Evolutionary conservation across 1,140 invertebrate genomes (phyloP), one percentile per base, ranked within the genome.

Genomic region (Drosophila pseudoobscura): DNA sequence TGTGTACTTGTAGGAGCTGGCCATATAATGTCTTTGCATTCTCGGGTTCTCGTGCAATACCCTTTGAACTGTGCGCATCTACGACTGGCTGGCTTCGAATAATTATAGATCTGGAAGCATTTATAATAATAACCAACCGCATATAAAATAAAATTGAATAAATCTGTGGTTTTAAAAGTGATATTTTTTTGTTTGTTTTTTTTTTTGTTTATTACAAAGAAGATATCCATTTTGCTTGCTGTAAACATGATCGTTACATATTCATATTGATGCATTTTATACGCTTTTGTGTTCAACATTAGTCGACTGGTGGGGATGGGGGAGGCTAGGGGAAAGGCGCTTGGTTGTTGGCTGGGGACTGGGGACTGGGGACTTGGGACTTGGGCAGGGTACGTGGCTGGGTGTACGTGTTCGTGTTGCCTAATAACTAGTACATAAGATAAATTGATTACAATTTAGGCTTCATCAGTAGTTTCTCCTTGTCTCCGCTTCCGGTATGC

Each of bases 391-490:
- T 78, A 35, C 57, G 47, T 68, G 73, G 52, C 31, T 43, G 50
- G 70, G 69, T 64, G 53, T 78, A 41, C 57, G 52, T 68, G 71
- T 60, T 44, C 45, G 54, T 77, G 69, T 78, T 43, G 51, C 62
- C 65, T 82, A 82, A 62, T 61, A 62, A 41, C 41, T 69, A 69
- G 50, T 73, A 76, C 45, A 73, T 76, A 73, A 82, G 75, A 75
- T 82, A 78, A 83, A 83, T 83, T 74, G 75, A 75, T 75, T 84
- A 84, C 53, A 83, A 51, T 78, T 78, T 60, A 82, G 52, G 49
- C 62, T 62, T 54, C 54, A 69, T 54, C 68, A 66, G 76, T 66
- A 55, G 65, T 56, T 69, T 56, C 26, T 31, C 44, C 31, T 31
- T 17, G 15, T 8, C n/a, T 57, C 43, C 61, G 44, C 20, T 22